Evolutionary conservation across 2,797 vertebrate species (phyloP).

Genomic region (Labeo calbasu): DNA sequence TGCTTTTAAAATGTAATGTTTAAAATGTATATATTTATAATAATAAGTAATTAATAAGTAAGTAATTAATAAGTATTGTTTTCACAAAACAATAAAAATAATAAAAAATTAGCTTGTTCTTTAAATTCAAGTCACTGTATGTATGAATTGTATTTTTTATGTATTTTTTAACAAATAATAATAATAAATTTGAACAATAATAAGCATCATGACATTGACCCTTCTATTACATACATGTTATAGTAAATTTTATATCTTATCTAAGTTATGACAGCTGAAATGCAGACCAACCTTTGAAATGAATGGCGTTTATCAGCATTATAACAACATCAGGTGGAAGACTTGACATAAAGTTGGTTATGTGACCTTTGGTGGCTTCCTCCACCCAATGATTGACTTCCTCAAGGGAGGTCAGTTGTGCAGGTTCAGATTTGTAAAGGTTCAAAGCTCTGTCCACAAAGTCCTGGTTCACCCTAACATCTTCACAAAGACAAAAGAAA

Average conservation of each 20-base stretch:
- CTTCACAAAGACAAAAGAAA: slow-evolving; percentile 66
- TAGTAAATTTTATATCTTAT: no score
- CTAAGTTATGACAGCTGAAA: background rate
- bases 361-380: slow-evolving; percentile 83
- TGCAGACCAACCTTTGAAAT: slow-evolving; percentile 84
- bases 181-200: background rate
- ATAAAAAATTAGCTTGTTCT: no score
- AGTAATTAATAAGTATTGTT: no score
- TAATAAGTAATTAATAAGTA: background rate
- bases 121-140: background rate
- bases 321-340: slow-evolving; percentile 80
- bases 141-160: no score
- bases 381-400: slow-evolving; percentile 90
- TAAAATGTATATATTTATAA: background rate
- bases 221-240: background rate
- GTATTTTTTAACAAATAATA: no score
- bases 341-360: slow-evolving; percentile 83
- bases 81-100: no score
- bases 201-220: background rate
- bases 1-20: no score
- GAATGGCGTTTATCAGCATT: slow-evolving; percentile 87
- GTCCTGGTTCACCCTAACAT: slow-evolving; percentile 81
- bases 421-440: slow-evolving; percentile 81
- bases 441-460: slow-evolving; percentile 84
- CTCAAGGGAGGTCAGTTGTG: slow-evolving; percentile 76